Conservation (phyloP, 1,140 invertebrate genomes). For the Bombus picipes region DNA sequence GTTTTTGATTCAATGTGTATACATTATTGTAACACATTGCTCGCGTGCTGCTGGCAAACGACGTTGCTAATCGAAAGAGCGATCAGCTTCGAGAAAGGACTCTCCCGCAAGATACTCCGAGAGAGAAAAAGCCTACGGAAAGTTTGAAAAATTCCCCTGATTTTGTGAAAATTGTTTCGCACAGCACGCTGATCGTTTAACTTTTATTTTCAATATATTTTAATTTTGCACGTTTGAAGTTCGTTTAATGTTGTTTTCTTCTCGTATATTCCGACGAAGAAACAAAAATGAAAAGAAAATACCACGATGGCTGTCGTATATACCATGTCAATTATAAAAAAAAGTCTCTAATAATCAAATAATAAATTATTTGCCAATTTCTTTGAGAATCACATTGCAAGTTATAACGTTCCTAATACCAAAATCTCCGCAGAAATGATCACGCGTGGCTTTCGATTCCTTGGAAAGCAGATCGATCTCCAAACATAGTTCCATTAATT, state of each 20-base stretch:
- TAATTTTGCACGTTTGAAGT: too few species aligned
- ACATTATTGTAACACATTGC: conserved; percentile 15
- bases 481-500: background rate
- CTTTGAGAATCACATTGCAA: background rate
- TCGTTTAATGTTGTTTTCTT: too few species aligned
- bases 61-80: conserved; percentile 34
- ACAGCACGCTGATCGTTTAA: too few species aligned
- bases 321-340: too few species aligned
- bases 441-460: too few species aligned
- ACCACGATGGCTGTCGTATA: too few species aligned
- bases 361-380: background rate
- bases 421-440: background rate
- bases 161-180: background rate
- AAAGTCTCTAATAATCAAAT: too few species aligned
- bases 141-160: background rate
- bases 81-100: conserved; percentile 7
- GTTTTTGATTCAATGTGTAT: conserved; percentile 55
- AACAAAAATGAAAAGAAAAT: too few species aligned
- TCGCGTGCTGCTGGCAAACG: background rate
- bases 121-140: background rate
- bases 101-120: background rate
- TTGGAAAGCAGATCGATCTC: background rate
- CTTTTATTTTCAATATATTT: too few species aligned
- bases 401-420: background rate
- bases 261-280: too few species aligned